phyloP scores from a whole-genome alignment of 2,113 vertebrate genomes.

The Phocoena phocoena region DNA sequence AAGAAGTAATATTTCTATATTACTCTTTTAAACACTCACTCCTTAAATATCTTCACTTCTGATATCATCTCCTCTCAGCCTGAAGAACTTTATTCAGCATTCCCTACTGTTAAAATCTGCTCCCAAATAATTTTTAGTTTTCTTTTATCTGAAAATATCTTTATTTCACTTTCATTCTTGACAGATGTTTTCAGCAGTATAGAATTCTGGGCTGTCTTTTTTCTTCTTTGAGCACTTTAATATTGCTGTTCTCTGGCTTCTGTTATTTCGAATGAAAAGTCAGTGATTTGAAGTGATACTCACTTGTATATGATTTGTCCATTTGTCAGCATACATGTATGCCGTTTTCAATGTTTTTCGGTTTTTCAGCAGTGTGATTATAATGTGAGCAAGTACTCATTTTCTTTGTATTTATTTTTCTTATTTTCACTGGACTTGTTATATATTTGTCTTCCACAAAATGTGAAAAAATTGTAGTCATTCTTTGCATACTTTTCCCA shows the following conservation, averaged over 20 bases:
- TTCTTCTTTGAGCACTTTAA: not conserved
- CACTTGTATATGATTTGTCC: not conserved
- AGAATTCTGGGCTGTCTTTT: not conserved
- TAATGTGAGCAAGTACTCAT: not conserved
- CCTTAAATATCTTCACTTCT: not conserved
- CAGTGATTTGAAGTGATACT: not conserved
- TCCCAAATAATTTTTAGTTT: not conserved
- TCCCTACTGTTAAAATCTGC: not conserved
- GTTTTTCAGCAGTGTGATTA: not conserved
- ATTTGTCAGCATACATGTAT: not conserved
- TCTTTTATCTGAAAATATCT: too few relatives aligned
- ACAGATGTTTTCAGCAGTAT: not conserved
- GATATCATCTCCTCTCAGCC: not conserved
- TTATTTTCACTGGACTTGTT: not conserved
- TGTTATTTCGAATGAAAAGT: not conserved
- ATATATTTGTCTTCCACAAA: not conserved
- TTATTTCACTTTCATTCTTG: not conserved
- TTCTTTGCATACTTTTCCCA: not conserved
- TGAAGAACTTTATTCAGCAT: not conserved
- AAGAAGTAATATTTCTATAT: not conserved
- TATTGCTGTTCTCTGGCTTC: not conserved
- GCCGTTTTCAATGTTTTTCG: not conserved
- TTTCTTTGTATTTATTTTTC: not conserved
- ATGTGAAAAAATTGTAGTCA: not conserved
- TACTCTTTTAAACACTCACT: not conserved